Conservation (phyloP, 2,888 invertebrate genomes). For the Macrophya alboannulata region DNA sequence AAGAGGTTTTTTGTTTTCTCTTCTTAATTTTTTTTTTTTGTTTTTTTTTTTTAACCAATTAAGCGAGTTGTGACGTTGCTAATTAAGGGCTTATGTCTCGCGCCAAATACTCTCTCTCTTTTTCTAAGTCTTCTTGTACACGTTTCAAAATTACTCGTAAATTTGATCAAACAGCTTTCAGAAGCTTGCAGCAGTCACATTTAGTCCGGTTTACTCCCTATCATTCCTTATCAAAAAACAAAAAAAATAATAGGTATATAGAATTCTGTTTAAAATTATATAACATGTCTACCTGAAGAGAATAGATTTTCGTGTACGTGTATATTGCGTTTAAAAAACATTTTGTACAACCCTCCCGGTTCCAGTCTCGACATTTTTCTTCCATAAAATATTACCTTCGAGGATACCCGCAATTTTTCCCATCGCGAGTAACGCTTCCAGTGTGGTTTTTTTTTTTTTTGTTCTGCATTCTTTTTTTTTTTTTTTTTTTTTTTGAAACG, state of each 20-base stretch:
- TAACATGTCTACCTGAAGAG: not conserved
- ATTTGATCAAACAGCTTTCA: constrained; percentile 12
- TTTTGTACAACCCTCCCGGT: not conserved
- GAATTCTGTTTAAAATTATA: not conserved
- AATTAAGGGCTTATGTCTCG: constrained; percentile 32
- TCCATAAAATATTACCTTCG: constrained; percentile 24
- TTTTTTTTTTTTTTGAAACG: not conserved
- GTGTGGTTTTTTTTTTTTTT: not conserved
- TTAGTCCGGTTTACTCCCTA: not conserved
- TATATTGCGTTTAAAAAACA: not conserved
- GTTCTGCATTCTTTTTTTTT: not conserved
- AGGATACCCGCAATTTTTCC: constrained; percentile 1
- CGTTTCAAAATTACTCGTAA: not conserved
- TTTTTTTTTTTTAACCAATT: constrained; percentile 34
- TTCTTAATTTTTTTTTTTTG: not conserved
- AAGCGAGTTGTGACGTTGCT: constrained; percentile 35
- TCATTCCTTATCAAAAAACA: not conserved
- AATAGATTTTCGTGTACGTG: not conserved
- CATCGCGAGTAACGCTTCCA: not conserved
- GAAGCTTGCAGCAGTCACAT: not conserved
- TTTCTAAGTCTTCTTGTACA: not conserved
- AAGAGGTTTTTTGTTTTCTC: not conserved
- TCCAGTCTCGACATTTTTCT: not conserved
- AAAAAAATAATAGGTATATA: not conserved
- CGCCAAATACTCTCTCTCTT: not conserved